Conservation (phyloP, 2,888 invertebrate species). For the Meandrusa payeni region DNA sequence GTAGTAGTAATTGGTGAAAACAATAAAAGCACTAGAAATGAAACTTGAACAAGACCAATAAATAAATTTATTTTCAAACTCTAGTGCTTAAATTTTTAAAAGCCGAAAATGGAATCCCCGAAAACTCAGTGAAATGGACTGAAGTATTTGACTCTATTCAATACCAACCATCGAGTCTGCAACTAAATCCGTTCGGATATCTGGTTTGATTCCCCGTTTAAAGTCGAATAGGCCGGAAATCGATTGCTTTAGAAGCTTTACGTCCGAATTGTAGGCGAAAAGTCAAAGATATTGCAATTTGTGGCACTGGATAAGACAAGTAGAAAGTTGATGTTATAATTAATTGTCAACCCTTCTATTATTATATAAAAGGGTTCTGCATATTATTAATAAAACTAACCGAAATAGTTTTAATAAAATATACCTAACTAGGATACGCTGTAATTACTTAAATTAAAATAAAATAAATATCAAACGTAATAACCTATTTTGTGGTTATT, state of each 20-base stretch:
- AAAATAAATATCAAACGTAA: no score
- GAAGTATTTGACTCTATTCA: conserved; percentile 52
- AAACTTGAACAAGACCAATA: neutral
- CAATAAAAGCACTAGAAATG: neutral
- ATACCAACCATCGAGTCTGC: conserved; percentile 63
- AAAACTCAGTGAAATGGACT: conserved; percentile 29
- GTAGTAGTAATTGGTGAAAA: no score
- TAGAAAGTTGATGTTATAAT: no score
- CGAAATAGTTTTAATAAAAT: no score
- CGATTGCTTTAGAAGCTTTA: conserved; percentile 74
- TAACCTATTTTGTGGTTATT: no score
- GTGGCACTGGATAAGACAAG: conserved; percentile 17
- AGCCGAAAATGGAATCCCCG: conserved; percentile 27
- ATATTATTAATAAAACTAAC: no score
- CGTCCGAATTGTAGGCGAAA: conserved; percentile 60
- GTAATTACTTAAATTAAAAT: no score
- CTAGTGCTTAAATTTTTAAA: neutral
- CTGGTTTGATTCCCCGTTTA: conserved; percentile 77
- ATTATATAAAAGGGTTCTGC: no score
- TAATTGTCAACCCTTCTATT: no score
- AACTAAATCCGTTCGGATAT: conserved; percentile 74
- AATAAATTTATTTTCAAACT: neutral
- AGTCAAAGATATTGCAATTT: conserved; percentile 23
- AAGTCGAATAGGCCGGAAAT: conserved; percentile 80
- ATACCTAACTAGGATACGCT: no score